Base-by-base conservation (phyloP, 1,140 invertebrate genomes). In the Eurosta solidaginis region DNA sequence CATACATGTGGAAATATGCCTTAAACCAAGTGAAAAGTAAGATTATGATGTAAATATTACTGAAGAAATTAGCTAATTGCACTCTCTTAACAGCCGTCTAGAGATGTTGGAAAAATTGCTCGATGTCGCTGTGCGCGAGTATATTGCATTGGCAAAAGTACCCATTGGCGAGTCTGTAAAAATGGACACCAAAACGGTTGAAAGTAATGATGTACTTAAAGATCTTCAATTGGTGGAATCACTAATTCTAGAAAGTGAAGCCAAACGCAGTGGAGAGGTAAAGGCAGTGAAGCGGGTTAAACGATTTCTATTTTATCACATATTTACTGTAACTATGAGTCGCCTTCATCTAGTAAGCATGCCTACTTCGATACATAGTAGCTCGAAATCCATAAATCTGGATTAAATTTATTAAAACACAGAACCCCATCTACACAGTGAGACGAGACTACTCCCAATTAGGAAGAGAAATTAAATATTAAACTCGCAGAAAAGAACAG, bases 1-100 rank as follows among this genome's bases (percentile, higher is more conserved):
- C 5, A 77, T 85, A 5, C 83, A 86, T 22, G 83, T 86, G 6
- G 84, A 86, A 81, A 82, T 86, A n/a, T 81, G 81, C 9, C 20
- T 84, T 5, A 77, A 79, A 6, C 78, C 76, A 29, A 68, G 17
- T n/a, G 79, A 80, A 0, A 63, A 79, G 84, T 86, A 22, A 84
- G 82, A 82, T 7, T 1, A 9, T 22, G 29, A 5, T 3, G 6
- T 1, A 7, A 6, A 40, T 40, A 68, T 33, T 40, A 40, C 1
- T 20, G 25, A 33, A 33, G 29, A 17, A 54, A 77, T 27, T 17
- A 14, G 1, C 44, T 63, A 3, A 59, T 47, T 17, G 0, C 0
- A 1, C 10, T 7, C 54, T 80, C 29, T 50, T 44, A 25, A 9
- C 40, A 85, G 84, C 27, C 77, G 80, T 2, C 22, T 81, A 14